phyloP scores from a whole-genome alignment of 2,113 vertebrate genomes.

The Petrocephalus microphthalmus region DNA sequence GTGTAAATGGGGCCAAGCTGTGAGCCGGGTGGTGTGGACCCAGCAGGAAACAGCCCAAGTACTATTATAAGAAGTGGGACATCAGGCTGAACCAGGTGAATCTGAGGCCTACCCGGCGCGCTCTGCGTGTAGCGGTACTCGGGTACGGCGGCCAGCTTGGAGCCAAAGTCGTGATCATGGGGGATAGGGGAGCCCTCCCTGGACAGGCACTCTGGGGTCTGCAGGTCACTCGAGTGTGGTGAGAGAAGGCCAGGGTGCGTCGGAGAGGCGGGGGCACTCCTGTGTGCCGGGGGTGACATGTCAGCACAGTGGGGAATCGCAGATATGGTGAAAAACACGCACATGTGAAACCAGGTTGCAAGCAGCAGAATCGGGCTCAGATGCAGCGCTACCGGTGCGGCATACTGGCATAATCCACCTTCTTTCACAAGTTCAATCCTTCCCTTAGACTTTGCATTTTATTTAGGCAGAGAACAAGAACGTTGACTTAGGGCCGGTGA shows the following conservation, averaged over 20 bases:
- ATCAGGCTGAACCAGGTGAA: not conserved
- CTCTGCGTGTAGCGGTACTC: slow-evolving; percentile 95
- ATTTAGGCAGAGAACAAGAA: not conserved
- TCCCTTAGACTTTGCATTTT: not conserved
- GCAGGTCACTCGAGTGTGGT: slow-evolving; percentile 83
- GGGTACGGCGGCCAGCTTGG: slow-evolving; percentile 84
- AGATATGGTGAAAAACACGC: not conserved
- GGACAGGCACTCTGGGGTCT: slow-evolving; percentile 94
- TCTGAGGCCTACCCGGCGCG: slow-evolving; percentile 75
- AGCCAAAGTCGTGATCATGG: slow-evolving; percentile 82
- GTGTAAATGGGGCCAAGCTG: not conserved
- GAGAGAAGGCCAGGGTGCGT: slow-evolving; percentile 92
- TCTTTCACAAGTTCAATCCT: not conserved
- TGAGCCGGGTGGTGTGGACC: not conserved
- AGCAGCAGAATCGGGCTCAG: not conserved
- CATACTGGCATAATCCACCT: not conserved
- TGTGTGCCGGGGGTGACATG: slow-evolving; percentile 35
- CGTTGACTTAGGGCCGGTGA: not conserved
- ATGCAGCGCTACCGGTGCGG: not conserved
- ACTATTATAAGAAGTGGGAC: not conserved
- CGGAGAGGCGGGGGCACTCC: slow-evolving; percentile 93
- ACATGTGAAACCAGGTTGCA: not conserved
- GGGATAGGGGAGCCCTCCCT: slow-evolving; percentile 90
- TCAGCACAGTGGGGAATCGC: not conserved
- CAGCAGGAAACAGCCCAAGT: not conserved